Conservation (phyloP, 2,888 invertebrate species). For the Agrilus biguttatus region DNA sequence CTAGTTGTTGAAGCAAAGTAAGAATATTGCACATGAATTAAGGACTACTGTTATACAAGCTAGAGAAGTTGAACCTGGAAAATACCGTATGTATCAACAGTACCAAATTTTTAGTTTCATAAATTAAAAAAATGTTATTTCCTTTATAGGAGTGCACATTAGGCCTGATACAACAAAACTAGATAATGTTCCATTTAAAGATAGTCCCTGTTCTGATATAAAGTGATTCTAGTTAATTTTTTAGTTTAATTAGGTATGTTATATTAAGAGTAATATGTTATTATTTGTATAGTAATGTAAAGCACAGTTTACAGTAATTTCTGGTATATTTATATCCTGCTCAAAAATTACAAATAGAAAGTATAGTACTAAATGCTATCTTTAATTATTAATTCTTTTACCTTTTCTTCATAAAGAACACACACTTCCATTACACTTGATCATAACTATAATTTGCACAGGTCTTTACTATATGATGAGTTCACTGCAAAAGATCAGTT, state of each 20-base stretch:
- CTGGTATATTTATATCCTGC: no score
- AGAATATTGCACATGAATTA: conserved; percentile 55
- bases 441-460: no score
- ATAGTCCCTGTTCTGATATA: conserved; percentile 21
- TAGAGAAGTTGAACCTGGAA: conserved; percentile 47
- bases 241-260: no score
- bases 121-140: conserved; percentile 3
- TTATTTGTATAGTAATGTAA: background rate
- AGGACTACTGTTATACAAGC: conserved; percentile 62
- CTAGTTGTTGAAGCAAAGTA: conserved; percentile 52
- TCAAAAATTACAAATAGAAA: no score
- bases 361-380: no score
- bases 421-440: no score
- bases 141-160: conserved; percentile 44
- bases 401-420: no score
- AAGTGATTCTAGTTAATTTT: no score
- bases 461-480: no score
- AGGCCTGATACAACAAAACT: conserved; percentile 43
- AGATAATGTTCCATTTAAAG: conserved; percentile 50
- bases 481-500: no score
- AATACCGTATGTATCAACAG: conserved; percentile 38
- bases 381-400: no score
- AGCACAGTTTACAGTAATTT: background rate
- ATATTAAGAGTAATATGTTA: no score
- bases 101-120: conserved; percentile 4